Evolutionary conservation across 2,797 vertebrate species (phyloP).

Genomic region (Harpagifer antarcticus): DNA sequence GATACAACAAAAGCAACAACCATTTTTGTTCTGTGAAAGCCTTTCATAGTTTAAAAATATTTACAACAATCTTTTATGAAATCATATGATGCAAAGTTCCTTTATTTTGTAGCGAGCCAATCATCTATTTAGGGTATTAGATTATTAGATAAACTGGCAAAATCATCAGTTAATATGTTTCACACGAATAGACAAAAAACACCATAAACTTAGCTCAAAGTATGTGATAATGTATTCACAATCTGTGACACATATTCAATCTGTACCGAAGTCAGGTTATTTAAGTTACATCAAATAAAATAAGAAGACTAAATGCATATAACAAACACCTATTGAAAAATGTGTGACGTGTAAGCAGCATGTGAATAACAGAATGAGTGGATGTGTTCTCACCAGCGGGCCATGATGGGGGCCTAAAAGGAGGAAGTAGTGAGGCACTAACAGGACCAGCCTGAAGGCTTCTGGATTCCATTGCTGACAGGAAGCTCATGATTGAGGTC

Average conservation of each 20-base stretch:
- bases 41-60: not conserved
- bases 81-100: not conserved
- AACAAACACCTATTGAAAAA: not conserved
- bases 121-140: not conserved
- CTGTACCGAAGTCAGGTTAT: not conserved
- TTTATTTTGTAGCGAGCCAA: not conserved
- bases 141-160: too few species aligned
- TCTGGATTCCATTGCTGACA: constrained; percentile 94
- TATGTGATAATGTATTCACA: not conserved
- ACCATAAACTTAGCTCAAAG: not conserved
- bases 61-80: not conserved
- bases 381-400: constrained; percentile 86
- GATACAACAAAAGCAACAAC: not conserved
- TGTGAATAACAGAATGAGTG: constrained; percentile 13
- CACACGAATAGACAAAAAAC: not conserved
- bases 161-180: too few species aligned
- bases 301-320: not conserved
- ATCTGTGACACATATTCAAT: not conserved
- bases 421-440: constrained; percentile 93
- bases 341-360: not conserved
- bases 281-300: not conserved
- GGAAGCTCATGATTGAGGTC: constrained; percentile 97
- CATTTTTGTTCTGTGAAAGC: not conserved
- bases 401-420: constrained; percentile 95
- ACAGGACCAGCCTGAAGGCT: constrained; percentile 94